phyloP scores from a whole-genome alignment of 2,113 vertebrate genomes.

The Hyperoodon ampullatus region DNA sequence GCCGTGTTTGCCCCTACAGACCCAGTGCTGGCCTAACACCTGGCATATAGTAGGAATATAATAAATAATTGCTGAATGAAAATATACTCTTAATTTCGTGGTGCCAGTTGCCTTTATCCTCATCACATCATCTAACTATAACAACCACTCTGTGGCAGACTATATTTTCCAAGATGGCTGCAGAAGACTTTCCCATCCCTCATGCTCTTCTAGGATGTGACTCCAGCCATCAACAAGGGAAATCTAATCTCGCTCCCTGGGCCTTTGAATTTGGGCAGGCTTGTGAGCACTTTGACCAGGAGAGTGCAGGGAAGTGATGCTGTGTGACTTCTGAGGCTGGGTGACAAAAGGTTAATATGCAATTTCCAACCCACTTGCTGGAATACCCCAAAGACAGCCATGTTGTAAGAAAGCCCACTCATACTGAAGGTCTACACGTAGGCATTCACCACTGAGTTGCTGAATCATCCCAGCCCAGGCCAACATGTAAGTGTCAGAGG shows the following conservation, averaged over 20 bases:
- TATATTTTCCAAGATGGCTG: not conserved
- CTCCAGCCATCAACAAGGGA: not conserved
- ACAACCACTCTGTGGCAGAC: not conserved
- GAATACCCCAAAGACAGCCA: not conserved
- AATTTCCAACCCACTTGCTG: not conserved
- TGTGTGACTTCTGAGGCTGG: not conserved
- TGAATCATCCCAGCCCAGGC: not conserved
- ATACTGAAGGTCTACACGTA: not conserved
- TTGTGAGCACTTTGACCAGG: not conserved
- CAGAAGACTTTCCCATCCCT: not conserved
- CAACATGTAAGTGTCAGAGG: not conserved
- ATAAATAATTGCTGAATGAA: not conserved
- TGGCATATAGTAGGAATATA: not conserved
- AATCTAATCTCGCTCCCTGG: not conserved
- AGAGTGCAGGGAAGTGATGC: not conserved
- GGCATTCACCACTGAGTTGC: not conserved
- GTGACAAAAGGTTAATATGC: not conserved
- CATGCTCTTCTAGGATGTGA: conserved; percentile 9
- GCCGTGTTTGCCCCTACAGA: not conserved
- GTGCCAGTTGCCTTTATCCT: not conserved
- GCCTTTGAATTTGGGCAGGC: not conserved
- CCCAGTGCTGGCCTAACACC: not conserved
- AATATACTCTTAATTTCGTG: not conserved
- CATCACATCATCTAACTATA: not conserved
- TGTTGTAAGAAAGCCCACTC: not conserved